Conservation (phyloP, 2,797 vertebrate genomes). For the Petrocephalus sullivani region DNA sequence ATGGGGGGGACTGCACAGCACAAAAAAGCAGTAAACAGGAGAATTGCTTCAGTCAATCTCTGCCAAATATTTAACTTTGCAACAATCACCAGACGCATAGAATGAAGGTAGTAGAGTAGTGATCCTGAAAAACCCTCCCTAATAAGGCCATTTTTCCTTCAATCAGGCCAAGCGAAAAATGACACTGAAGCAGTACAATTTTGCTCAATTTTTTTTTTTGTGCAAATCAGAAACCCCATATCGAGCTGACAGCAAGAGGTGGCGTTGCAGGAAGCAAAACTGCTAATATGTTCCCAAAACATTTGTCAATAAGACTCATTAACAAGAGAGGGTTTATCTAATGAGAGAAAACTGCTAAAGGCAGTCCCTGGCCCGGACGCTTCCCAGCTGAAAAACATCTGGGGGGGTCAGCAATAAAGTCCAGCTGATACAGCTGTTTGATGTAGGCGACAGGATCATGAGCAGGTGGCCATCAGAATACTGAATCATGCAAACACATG, state of each 20-base stretch:
- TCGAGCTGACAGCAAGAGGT: neutral
- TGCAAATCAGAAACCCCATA: neutral
- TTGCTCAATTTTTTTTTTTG: neutral
- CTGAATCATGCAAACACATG: constrained; percentile 2
- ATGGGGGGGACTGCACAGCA: neutral
- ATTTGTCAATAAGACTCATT: neutral
- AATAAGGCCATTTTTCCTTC: neutral
- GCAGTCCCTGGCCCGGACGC: neutral
- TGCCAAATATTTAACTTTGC: neutral
- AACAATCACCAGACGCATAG: neutral
- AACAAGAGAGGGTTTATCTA: neutral
- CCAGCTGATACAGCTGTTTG: constrained; percentile 1
- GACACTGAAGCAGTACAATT: neutral
- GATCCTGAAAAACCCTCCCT: neutral
- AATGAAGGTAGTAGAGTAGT: neutral
- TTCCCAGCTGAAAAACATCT: neutral
- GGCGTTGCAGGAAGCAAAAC: neutral
- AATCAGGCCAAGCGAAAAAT: neutral
- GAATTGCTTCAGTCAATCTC: neutral
- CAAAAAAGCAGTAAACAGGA: neutral
- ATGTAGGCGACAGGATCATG: neutral
- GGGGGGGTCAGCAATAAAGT: neutral
- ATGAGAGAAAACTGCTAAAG: neutral
- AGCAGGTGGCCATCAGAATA: neutral
- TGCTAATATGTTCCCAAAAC: neutral